Percentiles rank a stretch among this genome's conserved stretches.
phyloP scores from a whole-genome alignment of 2,797 vertebrate species.

The Naso thynnoides region DNA sequence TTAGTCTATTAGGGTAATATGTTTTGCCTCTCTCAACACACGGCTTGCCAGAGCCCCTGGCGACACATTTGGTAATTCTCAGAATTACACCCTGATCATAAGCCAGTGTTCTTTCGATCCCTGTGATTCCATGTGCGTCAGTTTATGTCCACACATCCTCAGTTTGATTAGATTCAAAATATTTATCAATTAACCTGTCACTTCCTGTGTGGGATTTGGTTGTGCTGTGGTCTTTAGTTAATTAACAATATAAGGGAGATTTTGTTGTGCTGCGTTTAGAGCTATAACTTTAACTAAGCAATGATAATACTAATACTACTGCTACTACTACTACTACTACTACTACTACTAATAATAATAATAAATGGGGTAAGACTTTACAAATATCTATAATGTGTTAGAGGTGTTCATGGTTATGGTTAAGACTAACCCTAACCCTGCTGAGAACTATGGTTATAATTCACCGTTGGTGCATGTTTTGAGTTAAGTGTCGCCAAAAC shows the following conservation, averaged over 20 bases:
- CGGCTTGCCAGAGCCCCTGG: constrained; percentile 91
- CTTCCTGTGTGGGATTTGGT: constrained; percentile 15
- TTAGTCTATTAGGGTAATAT: constrained; percentile 99
- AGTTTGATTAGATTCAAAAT: constrained; percentile 57
- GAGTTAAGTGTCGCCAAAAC: too few species aligned
- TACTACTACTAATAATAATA: too few species aligned
- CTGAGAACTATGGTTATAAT: too few species aligned
- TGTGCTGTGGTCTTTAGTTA: constrained; percentile 3
- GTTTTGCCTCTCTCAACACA: constrained; percentile 95
- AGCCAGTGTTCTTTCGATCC: constrained; percentile 92
- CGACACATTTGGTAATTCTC: constrained; percentile 93
- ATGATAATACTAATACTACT: too few species aligned
- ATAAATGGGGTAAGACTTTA: too few species aligned
- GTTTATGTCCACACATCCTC: constrained; percentile 50
- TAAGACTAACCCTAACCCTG: too few species aligned
- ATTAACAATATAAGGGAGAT: background rate
- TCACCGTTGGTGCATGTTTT: too few species aligned
- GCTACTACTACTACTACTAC: too few species aligned
- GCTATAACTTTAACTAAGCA: constrained; percentile 9
- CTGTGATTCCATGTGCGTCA: constrained; percentile 85
- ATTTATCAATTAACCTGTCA: constrained; percentile 58
- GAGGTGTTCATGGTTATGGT: too few species aligned
- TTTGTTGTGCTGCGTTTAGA: background rate
- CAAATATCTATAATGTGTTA: too few species aligned
- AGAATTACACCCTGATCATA: constrained; percentile 97